Percentiles rank a stretch among this genome's conserved stretches.
Evolutionary conservation across 1,140 invertebrate species (phyloP).

Genomic region (Spodoptera litura): DNA sequence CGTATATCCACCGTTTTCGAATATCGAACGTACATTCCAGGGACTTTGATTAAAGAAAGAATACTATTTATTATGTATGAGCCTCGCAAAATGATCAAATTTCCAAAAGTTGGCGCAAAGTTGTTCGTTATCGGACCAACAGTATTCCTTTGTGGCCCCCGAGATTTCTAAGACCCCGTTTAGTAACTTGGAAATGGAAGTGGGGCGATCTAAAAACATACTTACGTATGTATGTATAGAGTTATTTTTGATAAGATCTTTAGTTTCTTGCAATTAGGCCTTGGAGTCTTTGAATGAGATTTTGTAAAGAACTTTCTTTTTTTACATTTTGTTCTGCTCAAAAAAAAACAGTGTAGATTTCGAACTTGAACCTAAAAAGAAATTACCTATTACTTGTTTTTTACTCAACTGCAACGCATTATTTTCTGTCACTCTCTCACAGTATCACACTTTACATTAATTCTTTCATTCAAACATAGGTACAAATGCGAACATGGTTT

Average conservation of each 20-base stretch:
- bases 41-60: constrained; percentile 29
- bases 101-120: constrained; percentile 33
- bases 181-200: constrained; percentile 20
- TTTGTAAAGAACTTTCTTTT: too few relatives aligned
- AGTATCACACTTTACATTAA: too few relatives aligned
- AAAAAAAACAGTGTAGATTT: too few relatives aligned
- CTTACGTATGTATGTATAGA: not conserved
- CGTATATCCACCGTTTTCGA: constrained; percentile 11
- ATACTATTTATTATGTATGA: constrained; percentile 46
- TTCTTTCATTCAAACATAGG: too few relatives aligned
- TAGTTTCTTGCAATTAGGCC: not conserved
- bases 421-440: too few relatives aligned
- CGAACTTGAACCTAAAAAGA: too few relatives aligned
- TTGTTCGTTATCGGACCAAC: constrained; percentile 28
- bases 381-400: too few relatives aligned
- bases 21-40: constrained; percentile 2
- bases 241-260: constrained; percentile 1
- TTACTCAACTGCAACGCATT: too few relatives aligned
- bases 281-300: not conserved
- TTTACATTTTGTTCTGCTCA: too few relatives aligned
- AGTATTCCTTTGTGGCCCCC: constrained; percentile 23
- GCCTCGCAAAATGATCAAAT: constrained; percentile 41
- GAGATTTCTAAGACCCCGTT: constrained; percentile 4
- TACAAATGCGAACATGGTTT: too few relatives aligned
- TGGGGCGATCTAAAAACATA: constrained; percentile 4